Evolutionary conservation across 2,797 vertebrate species (phyloP), one percentile per base, ranked within the genome.

Genomic region (Neomorphus geoffroyi): DNA sequence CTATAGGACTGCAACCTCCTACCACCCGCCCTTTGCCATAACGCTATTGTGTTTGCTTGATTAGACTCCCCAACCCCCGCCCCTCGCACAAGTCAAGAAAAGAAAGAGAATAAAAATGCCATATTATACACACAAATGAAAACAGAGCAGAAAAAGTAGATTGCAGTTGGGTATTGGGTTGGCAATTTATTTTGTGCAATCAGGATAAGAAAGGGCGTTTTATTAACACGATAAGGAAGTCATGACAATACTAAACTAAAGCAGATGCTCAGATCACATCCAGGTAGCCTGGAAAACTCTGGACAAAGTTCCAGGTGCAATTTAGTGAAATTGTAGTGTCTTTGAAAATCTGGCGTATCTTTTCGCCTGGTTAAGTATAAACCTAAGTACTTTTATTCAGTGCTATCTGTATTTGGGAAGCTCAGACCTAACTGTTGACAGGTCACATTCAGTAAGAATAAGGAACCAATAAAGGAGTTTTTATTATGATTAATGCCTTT

Each of bases 141-240:
- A 77, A 60, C 32, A 85, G 43, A 37, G 15, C 0, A 26, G 35
- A 77, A 43, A 43, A 71, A 13, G 27, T 28, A 30, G 33, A 22
- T 87, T 80, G 24, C 4, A 26, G 6, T 32, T 28, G 30, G 11
- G 30, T 80, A 51, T 10, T 0, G 0, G 5, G 27, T 8, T 17
- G 61, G 1, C 0, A 1, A 53, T 61, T 80, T 53, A 35, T 66
- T n/a, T 24, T 1, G 1, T 14, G 18, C 17, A 21, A 9, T 6
- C 46, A 32, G 18, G 10, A 19, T 57, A 79, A 83, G 35, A 26
- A 66, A 70, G 0, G 0, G 5, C n/a, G n/a, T 90, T 84, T 85
- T 54, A 85, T 90, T 61, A 32, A 50, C 12, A 18, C 0, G 1
- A 22, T 41, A 46, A 35, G 11, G 33, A 89, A 67, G 21, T 75